These are phyloP conservation scores for Coracopsis vasa DNA, from an alignment of 2,113 vertebrate species.

Conservation along the genomic window DNA sequence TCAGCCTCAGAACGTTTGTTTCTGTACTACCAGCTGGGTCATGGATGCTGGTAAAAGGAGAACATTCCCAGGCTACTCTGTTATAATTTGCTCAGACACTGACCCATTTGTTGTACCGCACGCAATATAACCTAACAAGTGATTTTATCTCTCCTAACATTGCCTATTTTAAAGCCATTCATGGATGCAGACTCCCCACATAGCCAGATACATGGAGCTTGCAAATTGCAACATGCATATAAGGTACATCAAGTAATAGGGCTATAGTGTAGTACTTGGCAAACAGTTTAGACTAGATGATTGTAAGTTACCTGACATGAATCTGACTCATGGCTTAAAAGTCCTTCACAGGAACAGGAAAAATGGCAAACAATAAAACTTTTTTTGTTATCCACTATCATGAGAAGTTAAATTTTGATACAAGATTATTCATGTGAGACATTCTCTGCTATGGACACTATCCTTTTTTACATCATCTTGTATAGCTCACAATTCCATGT, in stretches of 20 bases:
- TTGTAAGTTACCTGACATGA: accelerated
- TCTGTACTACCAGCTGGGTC: not conserved
- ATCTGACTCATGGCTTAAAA: not conserved
- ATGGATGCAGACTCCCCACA: accelerated
- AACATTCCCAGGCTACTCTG: not conserved
- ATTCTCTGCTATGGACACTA: too few species aligned
- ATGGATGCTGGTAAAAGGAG: not conserved
- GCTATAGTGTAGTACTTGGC: not conserved
- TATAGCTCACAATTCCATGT: not conserved
- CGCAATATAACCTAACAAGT: accelerated
- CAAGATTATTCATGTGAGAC: not conserved
- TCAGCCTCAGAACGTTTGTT: not conserved
- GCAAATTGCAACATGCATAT: accelerated
- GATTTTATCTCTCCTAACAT: not conserved
- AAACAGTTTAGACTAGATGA: accelerated
- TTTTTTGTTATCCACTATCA: not conserved
- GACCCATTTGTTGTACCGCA: not conserved
- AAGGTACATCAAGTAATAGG: accelerated
- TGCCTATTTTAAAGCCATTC: not conserved
- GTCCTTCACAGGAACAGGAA: not conserved
- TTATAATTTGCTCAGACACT: not conserved
- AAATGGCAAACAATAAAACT: accelerated
- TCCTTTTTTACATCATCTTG: too few species aligned
- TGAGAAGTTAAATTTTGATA: not conserved
- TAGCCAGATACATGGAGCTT: not conserved